Percentiles rank a stretch among this genome's conserved stretches.
Evolutionary conservation across 2,888 invertebrate genomes (phyloP).

Genomic region (Xanthia togata): DNA sequence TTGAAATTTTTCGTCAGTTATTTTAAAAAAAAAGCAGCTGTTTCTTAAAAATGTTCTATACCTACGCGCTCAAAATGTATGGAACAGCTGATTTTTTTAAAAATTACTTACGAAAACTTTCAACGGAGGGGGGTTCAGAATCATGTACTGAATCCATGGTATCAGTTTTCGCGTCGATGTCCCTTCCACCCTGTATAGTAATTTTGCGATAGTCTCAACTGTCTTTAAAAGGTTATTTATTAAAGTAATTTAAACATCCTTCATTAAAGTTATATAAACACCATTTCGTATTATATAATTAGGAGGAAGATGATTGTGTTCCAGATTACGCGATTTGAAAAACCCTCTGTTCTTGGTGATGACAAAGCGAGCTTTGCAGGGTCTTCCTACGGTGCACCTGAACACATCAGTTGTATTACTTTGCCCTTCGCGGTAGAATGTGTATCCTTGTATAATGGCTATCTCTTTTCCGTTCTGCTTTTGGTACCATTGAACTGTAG

Average conservation of each 20-base stretch:
- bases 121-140: too few relatives aligned
- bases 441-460: conserved; percentile 70
- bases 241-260: too few relatives aligned
- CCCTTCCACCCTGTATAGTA: too few relatives aligned
- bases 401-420: conserved; percentile 27
- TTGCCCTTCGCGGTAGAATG: conserved; percentile 65
- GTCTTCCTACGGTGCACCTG: conserved; percentile 26
- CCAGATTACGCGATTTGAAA: conserved; percentile 22
- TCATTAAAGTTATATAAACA: conserved; percentile 20
- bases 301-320: conserved; percentile 32
- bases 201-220: not conserved
- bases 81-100: too few relatives aligned
- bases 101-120: too few relatives aligned
- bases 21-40: too few relatives aligned
- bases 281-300: conserved; percentile 27
- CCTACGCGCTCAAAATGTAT: too few relatives aligned
- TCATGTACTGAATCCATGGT: too few relatives aligned
- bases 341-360: conserved; percentile 13
- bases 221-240: too few relatives aligned
- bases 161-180: too few relatives aligned
- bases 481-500: conserved; percentile 46
- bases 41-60: too few relatives aligned
- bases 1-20: too few relatives aligned
- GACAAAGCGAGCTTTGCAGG: conserved; percentile 44
- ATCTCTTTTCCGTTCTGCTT: conserved; percentile 68